These are phyloP conservation scores for Micrastur ruficollis DNA, from an alignment of 2,797 vertebrate genomes.

Conservation along the genomic window DNA sequence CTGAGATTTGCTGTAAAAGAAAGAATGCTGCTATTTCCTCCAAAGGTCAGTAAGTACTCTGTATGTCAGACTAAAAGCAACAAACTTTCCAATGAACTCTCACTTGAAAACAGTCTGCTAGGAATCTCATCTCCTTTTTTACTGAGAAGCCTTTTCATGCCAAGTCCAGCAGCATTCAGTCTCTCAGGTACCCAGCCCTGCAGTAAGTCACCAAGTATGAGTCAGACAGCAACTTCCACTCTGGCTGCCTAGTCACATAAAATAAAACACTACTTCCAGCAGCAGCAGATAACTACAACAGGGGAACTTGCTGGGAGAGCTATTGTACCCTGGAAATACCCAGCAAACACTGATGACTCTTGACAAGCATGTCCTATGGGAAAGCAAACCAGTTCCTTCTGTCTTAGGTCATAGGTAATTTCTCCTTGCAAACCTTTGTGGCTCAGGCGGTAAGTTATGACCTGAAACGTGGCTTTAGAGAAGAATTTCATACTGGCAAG, in stretches of 20 bases:
- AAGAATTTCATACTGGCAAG: not conserved
- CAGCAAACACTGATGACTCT: not conserved
- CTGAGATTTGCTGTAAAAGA: not conserved
- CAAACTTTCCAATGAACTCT: not conserved
- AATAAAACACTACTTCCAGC: not conserved
- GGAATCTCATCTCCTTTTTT: not conserved
- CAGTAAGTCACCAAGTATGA: not conserved
- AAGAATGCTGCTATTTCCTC: not conserved
- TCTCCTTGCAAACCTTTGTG: not conserved
- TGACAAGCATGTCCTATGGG: not conserved
- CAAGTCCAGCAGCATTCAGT: not conserved
- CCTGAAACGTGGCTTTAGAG: not conserved
- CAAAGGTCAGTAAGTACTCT: not conserved
- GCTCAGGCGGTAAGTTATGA: not conserved
- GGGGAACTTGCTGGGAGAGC: not conserved
- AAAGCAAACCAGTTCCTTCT: not conserved
- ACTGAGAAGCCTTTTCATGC: not conserved
- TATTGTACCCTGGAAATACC: not conserved
- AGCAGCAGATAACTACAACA: not conserved
- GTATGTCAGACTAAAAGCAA: not conserved
- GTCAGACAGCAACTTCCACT: not conserved
- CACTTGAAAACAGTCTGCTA: not conserved
- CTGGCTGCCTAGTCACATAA: not conserved
- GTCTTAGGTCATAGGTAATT: not conserved
- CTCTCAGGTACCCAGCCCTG: not conserved